These are phyloP conservation scores for Scaptomyza caliginosa DNA, from an alignment of 2,888 invertebrate genomes.

Conservation along the genomic window DNA sequence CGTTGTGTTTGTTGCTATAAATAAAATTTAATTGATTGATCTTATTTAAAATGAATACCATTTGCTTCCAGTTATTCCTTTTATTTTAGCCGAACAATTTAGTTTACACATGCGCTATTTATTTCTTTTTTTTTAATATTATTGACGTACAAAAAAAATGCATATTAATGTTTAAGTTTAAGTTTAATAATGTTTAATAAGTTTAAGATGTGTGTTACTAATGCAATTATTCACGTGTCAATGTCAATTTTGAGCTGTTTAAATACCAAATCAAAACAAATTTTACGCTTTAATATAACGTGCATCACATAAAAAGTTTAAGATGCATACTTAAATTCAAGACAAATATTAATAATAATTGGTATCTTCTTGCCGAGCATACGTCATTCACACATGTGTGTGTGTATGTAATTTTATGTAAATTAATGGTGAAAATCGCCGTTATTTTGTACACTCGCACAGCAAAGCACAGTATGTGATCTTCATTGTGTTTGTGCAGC, in stretches of 20 bases:
- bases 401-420: slow-evolving; percentile 18
- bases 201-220: background rate
- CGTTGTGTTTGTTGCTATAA: no score
- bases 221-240: background rate
- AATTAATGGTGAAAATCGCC: slow-evolving; percentile 41
- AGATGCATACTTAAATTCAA: background rate
- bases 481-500: slow-evolving; percentile 4
- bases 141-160: background rate
- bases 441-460: slow-evolving; percentile 55
- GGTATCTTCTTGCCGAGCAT: background rate
- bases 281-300: background rate
- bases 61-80: no score
- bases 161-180: background rate
- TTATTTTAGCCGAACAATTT: no score
- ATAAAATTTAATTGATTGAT: no score
- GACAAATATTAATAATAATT: background rate
- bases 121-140: no score
- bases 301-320: background rate
- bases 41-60: no score
- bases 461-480: slow-evolving; percentile 2
- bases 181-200: no score
- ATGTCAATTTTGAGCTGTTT: background rate
- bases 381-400: background rate
- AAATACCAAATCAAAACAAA: background rate
- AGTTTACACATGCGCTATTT: no score